phyloP scores from a whole-genome alignment of 2,888 invertebrate genomes.

The Dioctria linearis region DNA sequence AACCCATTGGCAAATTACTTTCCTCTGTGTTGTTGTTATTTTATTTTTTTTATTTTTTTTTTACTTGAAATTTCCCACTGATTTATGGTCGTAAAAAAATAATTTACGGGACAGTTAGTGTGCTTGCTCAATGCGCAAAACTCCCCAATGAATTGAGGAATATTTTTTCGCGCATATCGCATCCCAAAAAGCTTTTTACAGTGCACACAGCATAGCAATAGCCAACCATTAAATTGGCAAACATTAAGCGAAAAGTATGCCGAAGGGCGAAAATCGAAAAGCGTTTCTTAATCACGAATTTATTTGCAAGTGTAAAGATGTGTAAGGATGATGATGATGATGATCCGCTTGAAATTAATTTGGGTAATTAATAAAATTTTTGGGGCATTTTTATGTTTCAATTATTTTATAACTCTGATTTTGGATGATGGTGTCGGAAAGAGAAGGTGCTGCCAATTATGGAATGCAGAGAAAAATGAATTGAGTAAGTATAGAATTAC shows the following conservation, averaged over 20 bases:
- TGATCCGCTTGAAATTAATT: neutral
- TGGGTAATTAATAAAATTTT: neutral
- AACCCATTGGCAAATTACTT: neutral
- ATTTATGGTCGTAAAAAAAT: conserved; percentile 30
- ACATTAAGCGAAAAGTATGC: neutral
- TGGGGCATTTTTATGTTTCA: too few species aligned
- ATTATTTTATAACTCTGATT: too few species aligned
- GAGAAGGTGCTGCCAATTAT: too few species aligned
- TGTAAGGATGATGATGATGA: neutral
- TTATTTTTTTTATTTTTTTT: too few species aligned
- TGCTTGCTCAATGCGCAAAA: neutral
- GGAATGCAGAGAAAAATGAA: too few species aligned
- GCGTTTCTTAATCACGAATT: neutral
- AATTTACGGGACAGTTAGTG: conserved; percentile 36
- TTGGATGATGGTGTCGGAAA: too few species aligned
- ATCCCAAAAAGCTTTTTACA: neutral
- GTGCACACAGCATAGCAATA: neutral
- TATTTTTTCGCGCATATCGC: neutral
- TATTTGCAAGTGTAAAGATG: too few species aligned
- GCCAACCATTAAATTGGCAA: neutral
- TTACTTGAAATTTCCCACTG: conserved; percentile 22
- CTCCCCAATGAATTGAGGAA: neutral
- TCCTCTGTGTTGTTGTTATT: neutral
- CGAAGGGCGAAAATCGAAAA: neutral
- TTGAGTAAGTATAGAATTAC: too few species aligned